A percentile compares a stretch with the other conserved stretches of the same genome.
Evolutionary conservation across 2,888 invertebrate genomes (phyloP).

Genomic region (Tetragnatha montana): DNA sequence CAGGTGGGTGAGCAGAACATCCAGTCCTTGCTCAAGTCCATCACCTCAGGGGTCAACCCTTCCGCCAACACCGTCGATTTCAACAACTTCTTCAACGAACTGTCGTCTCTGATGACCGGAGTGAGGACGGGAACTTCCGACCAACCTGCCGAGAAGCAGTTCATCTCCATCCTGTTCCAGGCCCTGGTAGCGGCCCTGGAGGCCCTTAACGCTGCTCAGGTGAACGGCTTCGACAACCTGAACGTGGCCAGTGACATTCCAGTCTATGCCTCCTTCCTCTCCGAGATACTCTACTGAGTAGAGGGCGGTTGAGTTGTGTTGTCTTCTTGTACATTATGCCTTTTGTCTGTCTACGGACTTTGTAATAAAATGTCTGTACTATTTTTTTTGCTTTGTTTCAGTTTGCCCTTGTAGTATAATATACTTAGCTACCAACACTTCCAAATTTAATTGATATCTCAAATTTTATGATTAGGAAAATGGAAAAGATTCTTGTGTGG

Average conservation of each 20-base stretch:
- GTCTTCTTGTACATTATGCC: neutral
- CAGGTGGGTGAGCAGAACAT: neutral
- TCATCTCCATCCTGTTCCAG: neutral
- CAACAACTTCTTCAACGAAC: constrained; percentile 30
- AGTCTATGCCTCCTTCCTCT: constrained; percentile 15
- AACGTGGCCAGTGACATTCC: neutral
- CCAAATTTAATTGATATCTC: no score
- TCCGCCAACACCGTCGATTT: neutral
- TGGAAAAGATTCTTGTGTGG: no score
- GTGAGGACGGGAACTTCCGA: neutral
- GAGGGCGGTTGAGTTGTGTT: neutral
- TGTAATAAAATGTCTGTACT: constrained; percentile 12
- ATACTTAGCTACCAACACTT: neutral
- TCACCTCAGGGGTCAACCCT: constrained; percentile 5
- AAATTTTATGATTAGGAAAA: no score
- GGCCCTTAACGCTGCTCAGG: constrained; percentile 12
- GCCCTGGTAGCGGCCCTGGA: constrained; percentile 9
- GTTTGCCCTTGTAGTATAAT: neutral
- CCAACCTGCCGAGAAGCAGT: neutral
- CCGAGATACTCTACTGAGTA: constrained; percentile 14
- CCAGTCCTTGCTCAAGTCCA: neutral
- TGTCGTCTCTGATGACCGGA: neutral
- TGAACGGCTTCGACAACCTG: neutral
- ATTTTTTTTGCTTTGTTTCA: neutral
- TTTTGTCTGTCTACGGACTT: constrained; percentile 12